Evolutionary conservation across 2,888 invertebrate genomes (phyloP), one percentile per base, ranked within the genome.

Genomic region (Ariolimax columbianus): DNA sequence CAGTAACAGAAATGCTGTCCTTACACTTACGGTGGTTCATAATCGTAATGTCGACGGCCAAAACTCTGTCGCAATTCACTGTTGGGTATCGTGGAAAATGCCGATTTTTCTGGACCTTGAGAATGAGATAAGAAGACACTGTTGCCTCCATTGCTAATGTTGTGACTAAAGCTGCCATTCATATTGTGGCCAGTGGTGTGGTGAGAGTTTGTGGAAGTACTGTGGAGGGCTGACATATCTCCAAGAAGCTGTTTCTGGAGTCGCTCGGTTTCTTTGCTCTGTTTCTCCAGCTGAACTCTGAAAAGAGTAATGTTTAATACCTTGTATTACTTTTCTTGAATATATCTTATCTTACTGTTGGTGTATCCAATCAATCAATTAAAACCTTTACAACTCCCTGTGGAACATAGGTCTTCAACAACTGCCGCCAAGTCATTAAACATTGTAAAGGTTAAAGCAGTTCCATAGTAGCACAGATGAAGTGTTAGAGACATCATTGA

Each of bases 251-350:
- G 90, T 11, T 88, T 87, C 84, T 91, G 91, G 26, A 92, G 86
- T 19, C 90, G 87, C 51, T 92, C 92, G 40, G 92, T 91, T 82
- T 92, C 92, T 59, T 88, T 89, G 36, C 90, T 85, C 85, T 92
- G 92, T 43, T 88, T 87, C 40, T 92, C 92, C 23, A 92, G 87
- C 88, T 92, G 92, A 30, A 85, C 72, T 77, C 92, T 92, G 85
- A 30, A 77, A 30, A 51, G 75, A 75, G 30, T 73, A 73, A 73
- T 43, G 43, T 26, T 70, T 51, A 77, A 77, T 3, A 19, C 6
- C 11, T 38, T 40, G n/a, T 73, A 70, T 83, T n/a, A 51, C 33
- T 33, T 66, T 33, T 66, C 30, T 33, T 19, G 23, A 47, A 63
- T 11, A 23, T n/a, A n/a, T n/a, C 26, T 23, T 55, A 63, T 63